phyloP scores from a whole-genome alignment of 2,113 vertebrate species.

The Atractosteus spatula region DNA sequence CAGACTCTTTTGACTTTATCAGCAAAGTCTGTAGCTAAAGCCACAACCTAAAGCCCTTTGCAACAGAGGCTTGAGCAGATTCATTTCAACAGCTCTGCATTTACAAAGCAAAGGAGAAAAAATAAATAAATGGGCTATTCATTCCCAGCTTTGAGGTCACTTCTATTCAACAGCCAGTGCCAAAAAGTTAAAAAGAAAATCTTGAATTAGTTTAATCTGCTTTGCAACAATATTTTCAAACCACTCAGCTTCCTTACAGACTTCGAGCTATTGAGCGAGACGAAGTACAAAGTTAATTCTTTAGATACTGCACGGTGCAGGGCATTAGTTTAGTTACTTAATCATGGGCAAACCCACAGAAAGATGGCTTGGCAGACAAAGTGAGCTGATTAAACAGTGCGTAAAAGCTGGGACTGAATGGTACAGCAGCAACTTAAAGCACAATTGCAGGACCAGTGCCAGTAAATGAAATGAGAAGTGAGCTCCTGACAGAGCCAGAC shows the following conservation, averaged over 20 bases:
- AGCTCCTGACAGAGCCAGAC: neutral
- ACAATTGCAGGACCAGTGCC: neutral
- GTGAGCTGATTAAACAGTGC: constrained; percentile 1
- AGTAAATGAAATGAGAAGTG: neutral
- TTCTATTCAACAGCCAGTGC: constrained; percentile 1
- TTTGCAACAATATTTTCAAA: constrained; percentile 3
- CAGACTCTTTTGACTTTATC: too few species aligned
- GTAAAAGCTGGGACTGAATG: constrained; percentile 4
- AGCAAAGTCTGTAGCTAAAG: too few species aligned
- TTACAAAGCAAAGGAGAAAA: too few species aligned
- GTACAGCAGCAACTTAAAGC: neutral
- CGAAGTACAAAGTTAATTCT: neutral
- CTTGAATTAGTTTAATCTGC: constrained; percentile 3
- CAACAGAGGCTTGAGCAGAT: too few species aligned
- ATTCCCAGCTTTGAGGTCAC: neutral
- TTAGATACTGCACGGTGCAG: neutral
- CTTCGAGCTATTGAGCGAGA: neutral
- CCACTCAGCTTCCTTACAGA: neutral
- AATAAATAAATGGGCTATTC: too few species aligned
- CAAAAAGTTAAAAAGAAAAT: neutral
- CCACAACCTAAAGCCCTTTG: too few species aligned
- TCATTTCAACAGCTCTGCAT: too few species aligned
- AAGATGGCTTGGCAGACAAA: neutral
- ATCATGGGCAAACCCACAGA: neutral
- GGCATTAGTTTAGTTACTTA: neutral